phyloP scores from a whole-genome alignment of 2,888 invertebrate genomes.

The Zaprionus lineosus region DNA sequence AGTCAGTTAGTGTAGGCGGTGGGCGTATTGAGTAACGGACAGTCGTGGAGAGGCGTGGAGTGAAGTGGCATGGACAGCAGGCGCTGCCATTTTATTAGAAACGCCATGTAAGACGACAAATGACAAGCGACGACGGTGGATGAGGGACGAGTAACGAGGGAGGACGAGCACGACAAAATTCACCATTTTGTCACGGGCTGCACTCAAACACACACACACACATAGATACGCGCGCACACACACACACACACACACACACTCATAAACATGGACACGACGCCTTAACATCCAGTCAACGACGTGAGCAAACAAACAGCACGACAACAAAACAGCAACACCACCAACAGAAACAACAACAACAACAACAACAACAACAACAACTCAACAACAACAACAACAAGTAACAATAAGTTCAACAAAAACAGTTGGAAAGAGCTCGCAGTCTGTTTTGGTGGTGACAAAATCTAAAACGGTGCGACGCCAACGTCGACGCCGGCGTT shows the following conservation, averaged over 20 bases:
- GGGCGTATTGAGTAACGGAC: not conserved
- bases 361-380: slow-evolving; percentile 4
- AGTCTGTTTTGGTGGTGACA: slow-evolving; percentile 43
- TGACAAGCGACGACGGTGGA: too few species aligned
- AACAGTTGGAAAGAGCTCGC: slow-evolving; percentile 17
- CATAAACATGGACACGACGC: slow-evolving; percentile 13
- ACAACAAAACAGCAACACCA: slow-evolving; percentile 12
- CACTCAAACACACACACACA: slow-evolving; percentile 27
- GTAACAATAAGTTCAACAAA: slow-evolving; percentile 8
- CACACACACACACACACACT: slow-evolving; percentile 21
- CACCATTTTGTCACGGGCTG: slow-evolving; percentile 70
- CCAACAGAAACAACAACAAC: slow-evolving; percentile 17
- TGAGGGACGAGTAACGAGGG: too few species aligned
- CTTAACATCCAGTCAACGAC: slow-evolving; percentile 52
- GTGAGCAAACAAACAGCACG: slow-evolving; percentile 29
- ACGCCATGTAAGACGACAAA: slow-evolving; percentile 70
- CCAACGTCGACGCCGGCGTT: slow-evolving; percentile 37
- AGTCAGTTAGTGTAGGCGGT: slow-evolving; percentile 1
- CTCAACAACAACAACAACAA: slow-evolving; percentile 16
- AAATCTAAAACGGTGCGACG: slow-evolving; percentile 32
- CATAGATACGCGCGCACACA: slow-evolving; percentile 18
- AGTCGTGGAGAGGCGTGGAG: not conserved
- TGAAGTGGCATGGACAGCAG: slow-evolving; percentile 41
- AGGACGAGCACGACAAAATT: slow-evolving; percentile 60
- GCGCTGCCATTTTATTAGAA: slow-evolving; percentile 77